Conservation (phyloP, 2,888 invertebrate species). For the Lycaena phlaeas region DNA sequence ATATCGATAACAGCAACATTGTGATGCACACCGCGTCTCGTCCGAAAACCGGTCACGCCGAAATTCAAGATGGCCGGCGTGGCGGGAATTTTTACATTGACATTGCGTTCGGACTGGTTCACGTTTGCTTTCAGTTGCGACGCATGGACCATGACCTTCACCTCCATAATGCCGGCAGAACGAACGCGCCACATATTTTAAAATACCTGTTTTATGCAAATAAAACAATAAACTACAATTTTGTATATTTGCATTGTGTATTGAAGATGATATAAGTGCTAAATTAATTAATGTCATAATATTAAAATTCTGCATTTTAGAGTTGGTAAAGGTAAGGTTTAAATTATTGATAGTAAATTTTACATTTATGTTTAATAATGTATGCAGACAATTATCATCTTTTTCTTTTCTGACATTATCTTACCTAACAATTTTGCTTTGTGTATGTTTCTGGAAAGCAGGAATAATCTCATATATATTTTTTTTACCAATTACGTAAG, state of each 20-base stretch:
- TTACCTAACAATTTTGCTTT: too few relatives aligned
- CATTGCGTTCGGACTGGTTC: constrained; percentile 40
- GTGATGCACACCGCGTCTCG: constrained; percentile 23
- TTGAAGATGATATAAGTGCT: not conserved
- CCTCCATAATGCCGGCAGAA: constrained; percentile 56
- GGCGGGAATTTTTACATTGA: constrained; percentile 49
- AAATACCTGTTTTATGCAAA: too few relatives aligned
- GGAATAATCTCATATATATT: too few relatives aligned
- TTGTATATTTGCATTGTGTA: not conserved
- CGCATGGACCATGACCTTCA: constrained; percentile 52
- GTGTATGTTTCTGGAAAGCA: too few relatives aligned
- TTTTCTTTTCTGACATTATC: too few relatives aligned
- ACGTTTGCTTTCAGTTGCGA: constrained; percentile 33
- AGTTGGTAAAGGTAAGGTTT: too few relatives aligned
- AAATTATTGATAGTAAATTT: too few relatives aligned
- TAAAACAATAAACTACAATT: too few relatives aligned
- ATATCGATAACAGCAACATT: not conserved
- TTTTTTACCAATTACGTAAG: too few relatives aligned
- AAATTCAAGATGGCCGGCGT: constrained; percentile 55
- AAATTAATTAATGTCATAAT: not conserved
- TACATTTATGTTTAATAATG: too few relatives aligned
- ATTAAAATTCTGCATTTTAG: too few relatives aligned
- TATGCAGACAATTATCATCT: too few relatives aligned
- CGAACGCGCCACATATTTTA: constrained; percentile 14
- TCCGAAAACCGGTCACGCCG: constrained; percentile 48